These are phyloP conservation scores for Meteorus cinctellus DNA, from an alignment of 2,888 invertebrate genomes.

Conservation along the genomic window DNA sequence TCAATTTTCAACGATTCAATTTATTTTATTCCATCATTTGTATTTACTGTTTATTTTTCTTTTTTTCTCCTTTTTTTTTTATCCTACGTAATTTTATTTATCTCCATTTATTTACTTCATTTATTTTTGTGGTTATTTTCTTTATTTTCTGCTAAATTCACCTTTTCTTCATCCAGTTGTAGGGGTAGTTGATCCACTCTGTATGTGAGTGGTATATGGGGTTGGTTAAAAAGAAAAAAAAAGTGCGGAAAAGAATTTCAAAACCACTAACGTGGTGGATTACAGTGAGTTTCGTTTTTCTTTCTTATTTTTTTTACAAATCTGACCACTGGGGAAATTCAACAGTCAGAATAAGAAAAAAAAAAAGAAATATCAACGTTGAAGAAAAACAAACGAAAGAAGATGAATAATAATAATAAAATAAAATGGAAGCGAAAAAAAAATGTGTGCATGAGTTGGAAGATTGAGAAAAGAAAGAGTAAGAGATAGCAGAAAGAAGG, in stretches of 20 bases:
- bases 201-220: neutral
- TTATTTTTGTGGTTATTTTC: neutral
- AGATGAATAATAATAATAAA: neutral
- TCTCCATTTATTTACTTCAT: neutral
- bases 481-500: neutral
- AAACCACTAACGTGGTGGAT: neutral
- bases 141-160: no score
- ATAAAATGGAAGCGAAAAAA: neutral
- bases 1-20: neutral
- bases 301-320: neutral
- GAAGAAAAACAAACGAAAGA: no score
- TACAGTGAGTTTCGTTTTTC: neutral
- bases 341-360: neutral
- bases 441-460: neutral
- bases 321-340: constrained; percentile 1
- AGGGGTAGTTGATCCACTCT: neutral
- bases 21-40: neutral
- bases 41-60: no score
- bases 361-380: neutral
- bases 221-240: neutral
- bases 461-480: neutral
- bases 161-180: no score
- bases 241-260: neutral
- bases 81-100: neutral
- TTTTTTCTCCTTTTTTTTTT: neutral